A percentile compares a stretch with the other conserved stretches of the same genome.
These are phyloP conservation scores for Heliconius hermathena DNA, from an alignment of 1,140 invertebrate genomes.

Conservation along the genomic window DNA sequence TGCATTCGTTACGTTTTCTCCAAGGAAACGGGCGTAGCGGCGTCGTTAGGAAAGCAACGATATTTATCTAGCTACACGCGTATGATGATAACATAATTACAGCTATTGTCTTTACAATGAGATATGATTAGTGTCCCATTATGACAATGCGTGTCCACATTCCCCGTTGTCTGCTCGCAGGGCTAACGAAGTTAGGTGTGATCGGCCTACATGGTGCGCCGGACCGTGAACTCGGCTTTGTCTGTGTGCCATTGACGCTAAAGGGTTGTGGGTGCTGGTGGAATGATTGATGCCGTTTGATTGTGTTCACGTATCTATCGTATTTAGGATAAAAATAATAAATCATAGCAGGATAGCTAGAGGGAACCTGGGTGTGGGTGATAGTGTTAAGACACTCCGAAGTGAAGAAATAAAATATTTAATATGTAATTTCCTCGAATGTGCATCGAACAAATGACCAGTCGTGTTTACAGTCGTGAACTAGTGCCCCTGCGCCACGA, in stretches of 20 bases:
- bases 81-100: conserved; percentile 39
- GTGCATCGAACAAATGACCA: not conserved
- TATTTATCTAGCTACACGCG: conserved; percentile 32
- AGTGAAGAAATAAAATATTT: too few relatives aligned
- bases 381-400: too few relatives aligned
- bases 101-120: conserved; percentile 37
- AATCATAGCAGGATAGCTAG: too few relatives aligned
- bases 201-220: conserved; percentile 10
- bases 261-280: not conserved
- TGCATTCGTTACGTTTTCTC: conserved; percentile 20
- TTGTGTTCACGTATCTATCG: not conserved
- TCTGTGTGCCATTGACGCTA: not conserved
- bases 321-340: not conserved
- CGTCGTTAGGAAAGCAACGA: conserved; percentile 36
- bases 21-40: conserved; percentile 22
- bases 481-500: too few relatives aligned
- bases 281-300: not conserved
- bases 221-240: not conserved
- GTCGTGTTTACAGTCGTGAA: not conserved
- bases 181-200: conserved; percentile 30
- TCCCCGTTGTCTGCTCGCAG: conserved; percentile 15
- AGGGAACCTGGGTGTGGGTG: too few relatives aligned
- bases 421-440: too few relatives aligned
- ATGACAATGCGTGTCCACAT: conserved; percentile 24
- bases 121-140: conserved; percentile 38